Conservation (phyloP, 2,888 invertebrate species). For the Melikaiella ostensackeni region DNA sequence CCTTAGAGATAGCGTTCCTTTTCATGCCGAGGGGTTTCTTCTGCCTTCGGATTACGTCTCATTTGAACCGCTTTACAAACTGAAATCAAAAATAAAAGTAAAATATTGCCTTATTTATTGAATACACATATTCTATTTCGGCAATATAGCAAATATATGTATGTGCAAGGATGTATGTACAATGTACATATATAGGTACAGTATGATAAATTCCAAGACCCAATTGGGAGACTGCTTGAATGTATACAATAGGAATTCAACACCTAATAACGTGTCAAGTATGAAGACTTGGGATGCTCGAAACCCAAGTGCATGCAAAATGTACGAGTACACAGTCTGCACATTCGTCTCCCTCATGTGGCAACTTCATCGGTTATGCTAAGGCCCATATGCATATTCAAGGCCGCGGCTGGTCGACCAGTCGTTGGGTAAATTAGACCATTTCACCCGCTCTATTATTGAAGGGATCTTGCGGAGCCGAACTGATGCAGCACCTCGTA, state of each 20-base stretch:
- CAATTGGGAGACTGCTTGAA: conserved; percentile 61
- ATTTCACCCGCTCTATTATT: conserved; percentile 67
- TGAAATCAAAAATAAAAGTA: not conserved
- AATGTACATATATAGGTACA: not conserved
- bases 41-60: not conserved
- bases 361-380: conserved; percentile 32
- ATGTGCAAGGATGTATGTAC: too few species aligned
- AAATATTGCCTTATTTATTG: too few species aligned
- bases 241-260: conserved; percentile 55
- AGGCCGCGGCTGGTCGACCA: conserved; percentile 53
- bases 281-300: conserved; percentile 17
- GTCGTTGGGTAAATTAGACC: conserved; percentile 66
- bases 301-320: conserved; percentile 14
- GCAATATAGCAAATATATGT: too few species aligned
- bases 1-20: not conserved
- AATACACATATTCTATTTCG: too few species aligned
- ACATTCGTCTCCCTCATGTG: conserved; percentile 27
- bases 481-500: conserved; percentile 57
- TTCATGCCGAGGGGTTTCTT: not conserved
- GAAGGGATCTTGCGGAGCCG: conserved; percentile 62
- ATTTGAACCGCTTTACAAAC: not conserved
- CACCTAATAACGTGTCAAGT: conserved; percentile 66
- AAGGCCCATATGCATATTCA: conserved; percentile 62
- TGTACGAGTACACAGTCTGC: conserved; percentile 6
- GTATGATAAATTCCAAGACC: conserved; percentile 53